Base-by-base conservation (phyloP, 1,140 invertebrate genomes). In the Saxidomus purpurata region DNA sequence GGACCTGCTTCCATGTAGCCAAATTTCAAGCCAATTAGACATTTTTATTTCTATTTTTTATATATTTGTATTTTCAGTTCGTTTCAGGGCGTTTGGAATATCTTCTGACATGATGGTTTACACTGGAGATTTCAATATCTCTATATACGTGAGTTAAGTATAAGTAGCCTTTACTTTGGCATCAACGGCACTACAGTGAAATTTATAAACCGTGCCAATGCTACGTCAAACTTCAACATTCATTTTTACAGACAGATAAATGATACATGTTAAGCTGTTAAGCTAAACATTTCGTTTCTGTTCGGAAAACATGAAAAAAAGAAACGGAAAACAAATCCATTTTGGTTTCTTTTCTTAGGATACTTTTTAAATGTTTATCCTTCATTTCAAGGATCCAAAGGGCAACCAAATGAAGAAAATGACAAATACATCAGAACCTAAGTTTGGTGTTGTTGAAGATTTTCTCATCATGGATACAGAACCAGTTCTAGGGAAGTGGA, bases 401-500 rank as follows among this genome's bases (percentile, higher is more conserved):
- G 61, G 61, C 25, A 88, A 88, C n/a, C 59, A 63, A n/a, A 88
- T 88, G 86, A 80, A 80, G 47, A 59, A 88, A 34, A 31, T 88
- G 43, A 43, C 34, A 34, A 81, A 88, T 40, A 77, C 71, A 9
- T 47, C 71, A 13, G 74, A 77, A 25, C 6, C 52, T 31, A 25
- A 38, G 22, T 88, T 69, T 28, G 86, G 86, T 71, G 86, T 88
- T 36, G 36, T 88, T 25, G 86, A 88, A 74, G 77, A 81, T 43
- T 49, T 40, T 22, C n/a, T 88, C 8, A 47, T 81, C 28, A 88
- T 88, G 86, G 86, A 88, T 55, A 67, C 52, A 19, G 76, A 88
- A 38, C 86, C 86, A 13, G 59, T 80, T 4, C 59, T 88, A 4
- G 86, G 86, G 17, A 63, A 43, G 0, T 88, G 86, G 86, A 25